Evolutionary conservation across 1,140 invertebrate genomes (phyloP).

Genomic region (Cotesia vestalis): DNA sequence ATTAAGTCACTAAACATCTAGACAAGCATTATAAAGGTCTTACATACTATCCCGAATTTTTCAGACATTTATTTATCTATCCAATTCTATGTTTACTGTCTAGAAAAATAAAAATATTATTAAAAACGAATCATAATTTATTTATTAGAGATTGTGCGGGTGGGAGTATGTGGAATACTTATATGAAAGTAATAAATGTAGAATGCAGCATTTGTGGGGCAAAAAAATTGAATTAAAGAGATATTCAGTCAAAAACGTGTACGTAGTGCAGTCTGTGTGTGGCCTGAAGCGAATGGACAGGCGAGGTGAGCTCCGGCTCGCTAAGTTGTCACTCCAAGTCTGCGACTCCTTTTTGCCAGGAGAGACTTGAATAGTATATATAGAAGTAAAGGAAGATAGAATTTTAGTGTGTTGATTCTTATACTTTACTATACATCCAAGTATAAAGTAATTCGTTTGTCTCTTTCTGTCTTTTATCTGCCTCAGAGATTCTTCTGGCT

Average conservation of each 20-base stretch:
- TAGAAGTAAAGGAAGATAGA: not conserved
- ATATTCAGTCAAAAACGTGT: not conserved
- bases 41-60: no score
- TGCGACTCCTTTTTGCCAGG: constrained; percentile 52
- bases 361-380: constrained; percentile 4
- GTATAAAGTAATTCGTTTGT: not conserved
- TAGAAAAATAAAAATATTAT: no score
- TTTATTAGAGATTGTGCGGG: no score
- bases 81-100: no score
- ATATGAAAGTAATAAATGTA: no score
- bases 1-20: no score
- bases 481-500: constrained; percentile 42
- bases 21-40: no score
- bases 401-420: not conserved
- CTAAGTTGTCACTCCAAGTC: constrained; percentile 62
- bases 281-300: constrained; percentile 49
- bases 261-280: constrained; percentile 50
- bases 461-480: constrained; percentile 10
- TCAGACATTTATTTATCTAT: no score
- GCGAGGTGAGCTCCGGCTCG: constrained; percentile 58
- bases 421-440: not conserved
- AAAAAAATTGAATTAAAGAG: no score
- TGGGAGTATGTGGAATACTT: no score
- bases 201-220: no score
- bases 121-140: no score